Conservation (phyloP, 2,113 vertebrate species). For the Rhinoptilus africanus region DNA sequence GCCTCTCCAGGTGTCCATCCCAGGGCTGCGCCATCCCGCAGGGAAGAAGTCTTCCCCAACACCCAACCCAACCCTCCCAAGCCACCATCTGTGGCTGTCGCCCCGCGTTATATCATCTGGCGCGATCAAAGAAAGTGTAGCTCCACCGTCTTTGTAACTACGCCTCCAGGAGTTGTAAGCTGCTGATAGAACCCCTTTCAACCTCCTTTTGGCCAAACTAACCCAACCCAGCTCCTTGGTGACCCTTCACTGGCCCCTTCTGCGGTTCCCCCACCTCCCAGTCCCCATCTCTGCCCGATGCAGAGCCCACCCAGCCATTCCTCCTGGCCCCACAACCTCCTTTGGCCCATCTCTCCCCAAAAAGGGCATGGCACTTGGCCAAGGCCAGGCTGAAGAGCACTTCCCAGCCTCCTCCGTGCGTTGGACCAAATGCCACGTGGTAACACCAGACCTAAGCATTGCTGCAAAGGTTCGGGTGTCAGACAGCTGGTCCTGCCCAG, state of each 20-base stretch:
- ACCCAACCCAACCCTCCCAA: background rate
- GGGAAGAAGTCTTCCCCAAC: background rate
- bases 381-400: background rate
- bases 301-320: background rate
- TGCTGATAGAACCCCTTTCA: background rate
- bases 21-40: background rate
- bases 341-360: background rate
- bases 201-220: background rate
- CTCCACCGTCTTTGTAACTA: background rate
- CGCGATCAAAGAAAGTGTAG: rapidly evolving
- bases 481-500: background rate
- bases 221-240: background rate
- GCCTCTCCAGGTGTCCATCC: background rate
- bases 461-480: background rate
- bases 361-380: background rate
- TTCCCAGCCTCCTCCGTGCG: background rate
- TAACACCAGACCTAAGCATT: background rate
- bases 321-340: background rate
- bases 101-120: rapidly evolving
- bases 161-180: background rate
- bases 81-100: background rate
- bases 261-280: background rate
- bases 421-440: rapidly evolving
- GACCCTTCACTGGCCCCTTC: background rate
- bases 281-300: background rate